phyloP scores from a whole-genome alignment of 2,797 vertebrate species.

The Enteromius treurensis region DNA sequence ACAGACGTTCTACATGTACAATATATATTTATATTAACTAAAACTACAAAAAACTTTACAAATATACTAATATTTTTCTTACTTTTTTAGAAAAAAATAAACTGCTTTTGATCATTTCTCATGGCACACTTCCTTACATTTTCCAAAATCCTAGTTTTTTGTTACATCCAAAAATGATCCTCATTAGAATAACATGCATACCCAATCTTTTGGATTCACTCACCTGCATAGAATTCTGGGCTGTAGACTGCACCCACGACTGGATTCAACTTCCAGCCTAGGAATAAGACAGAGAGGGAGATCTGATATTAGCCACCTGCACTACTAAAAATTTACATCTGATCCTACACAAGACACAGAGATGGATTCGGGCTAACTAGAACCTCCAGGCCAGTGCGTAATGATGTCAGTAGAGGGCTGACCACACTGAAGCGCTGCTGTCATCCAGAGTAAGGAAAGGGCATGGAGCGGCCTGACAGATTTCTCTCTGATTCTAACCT shows the following conservation, averaged over 20 bases:
- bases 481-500: conserved; percentile 67
- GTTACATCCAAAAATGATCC: background rate
- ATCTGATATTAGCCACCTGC: conserved; percentile 22
- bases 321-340: conserved; percentile 8
- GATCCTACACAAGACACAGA: conserved; percentile 18
- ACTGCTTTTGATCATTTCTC: background rate
- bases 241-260: conserved; percentile 96
- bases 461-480: conserved; percentile 61
- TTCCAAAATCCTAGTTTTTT: background rate
- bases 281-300: conserved; percentile 44
- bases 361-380: conserved; percentile 40
- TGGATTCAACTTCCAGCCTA: conserved; percentile 99
- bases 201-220: conserved; percentile 49
- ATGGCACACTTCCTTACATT: background rate
- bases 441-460: conserved; percentile 8
- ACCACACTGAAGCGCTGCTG: conserved; percentile 29
- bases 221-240: conserved; percentile 99
- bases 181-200: background rate
- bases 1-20: background rate
- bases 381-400: conserved; percentile 24
- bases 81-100: background rate
- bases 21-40: background rate
- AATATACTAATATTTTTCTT: background rate
- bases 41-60: background rate
- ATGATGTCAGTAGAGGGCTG: conserved; percentile 47